Evolutionary conservation across 2,113 vertebrate genomes (phyloP).

Genomic region (Ramphastos sulfuratus): DNA sequence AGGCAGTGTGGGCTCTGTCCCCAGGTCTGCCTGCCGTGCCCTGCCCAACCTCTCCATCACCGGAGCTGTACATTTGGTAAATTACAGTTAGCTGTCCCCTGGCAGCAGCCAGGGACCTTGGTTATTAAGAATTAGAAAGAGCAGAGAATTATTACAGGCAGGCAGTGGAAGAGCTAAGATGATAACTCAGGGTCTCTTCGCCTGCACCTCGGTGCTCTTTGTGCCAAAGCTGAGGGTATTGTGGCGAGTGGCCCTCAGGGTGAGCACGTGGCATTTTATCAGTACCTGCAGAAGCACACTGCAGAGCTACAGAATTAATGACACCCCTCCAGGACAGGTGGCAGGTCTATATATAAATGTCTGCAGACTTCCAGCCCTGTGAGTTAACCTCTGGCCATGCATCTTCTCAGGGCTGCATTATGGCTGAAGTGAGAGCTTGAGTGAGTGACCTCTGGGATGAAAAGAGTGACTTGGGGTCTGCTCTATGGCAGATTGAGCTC

Average conservation of each 20-base stretch:
- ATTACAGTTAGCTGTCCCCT: slow-evolving; percentile 5
- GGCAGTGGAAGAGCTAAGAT: background rate
- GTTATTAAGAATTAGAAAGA: slow-evolving; percentile 31
- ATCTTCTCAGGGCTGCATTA: rapidly evolving
- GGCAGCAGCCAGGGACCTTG: background rate
- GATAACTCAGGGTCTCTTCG: background rate
- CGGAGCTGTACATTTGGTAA: background rate
- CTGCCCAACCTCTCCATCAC: background rate
- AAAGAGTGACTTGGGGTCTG: background rate
- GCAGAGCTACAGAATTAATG: background rate
- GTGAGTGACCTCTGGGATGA: background rate
- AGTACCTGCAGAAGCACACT: background rate
- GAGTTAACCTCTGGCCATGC: background rate
- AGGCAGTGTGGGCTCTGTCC: background rate
- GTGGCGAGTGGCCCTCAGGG: rapidly evolving
- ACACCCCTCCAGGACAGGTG: background rate
- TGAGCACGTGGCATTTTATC: rapidly evolving
- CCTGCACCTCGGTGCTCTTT: background rate
- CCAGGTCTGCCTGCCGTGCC: background rate
- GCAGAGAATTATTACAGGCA: background rate
- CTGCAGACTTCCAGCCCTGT: background rate
- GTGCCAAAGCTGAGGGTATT: background rate
- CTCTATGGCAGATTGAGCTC: rapidly evolving
- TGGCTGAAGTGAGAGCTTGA: rapidly evolving
- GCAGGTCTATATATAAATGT: background rate